Evolutionary conservation across 2,113 vertebrate species (phyloP).

Genomic region (Myrmecobius fasciatus): DNA sequence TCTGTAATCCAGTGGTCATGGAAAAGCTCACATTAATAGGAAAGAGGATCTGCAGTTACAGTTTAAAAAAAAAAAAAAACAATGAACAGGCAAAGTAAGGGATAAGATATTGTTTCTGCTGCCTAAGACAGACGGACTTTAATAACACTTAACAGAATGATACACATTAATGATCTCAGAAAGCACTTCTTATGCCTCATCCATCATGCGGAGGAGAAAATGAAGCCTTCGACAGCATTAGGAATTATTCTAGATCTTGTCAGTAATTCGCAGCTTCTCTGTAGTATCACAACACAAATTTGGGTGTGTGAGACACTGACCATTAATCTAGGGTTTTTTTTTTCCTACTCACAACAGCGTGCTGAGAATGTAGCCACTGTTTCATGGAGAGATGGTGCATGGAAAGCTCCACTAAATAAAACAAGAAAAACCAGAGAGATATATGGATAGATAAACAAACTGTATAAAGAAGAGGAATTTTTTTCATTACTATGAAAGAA

Average conservation of each 20-base stretch:
- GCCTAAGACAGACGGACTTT: slow-evolving; percentile 87
- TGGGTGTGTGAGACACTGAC: slow-evolving; percentile 85
- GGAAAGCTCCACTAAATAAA: slow-evolving; percentile 84
- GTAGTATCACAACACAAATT: slow-evolving; percentile 86
- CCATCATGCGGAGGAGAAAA: slow-evolving; percentile 86
- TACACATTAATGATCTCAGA: slow-evolving; percentile 88
- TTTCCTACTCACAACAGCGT: slow-evolving; percentile 64
- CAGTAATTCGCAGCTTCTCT: slow-evolving; percentile 87
- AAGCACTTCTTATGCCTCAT: slow-evolving; percentile 87
- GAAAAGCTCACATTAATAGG: slow-evolving; percentile 58
- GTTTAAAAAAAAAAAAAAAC: slow-evolving; percentile 63
- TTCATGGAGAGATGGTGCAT: slow-evolving; percentile 81
- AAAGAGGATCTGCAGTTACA: slow-evolving; percentile 50
- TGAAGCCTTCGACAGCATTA: slow-evolving; percentile 88
- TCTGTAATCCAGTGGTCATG: slow-evolving; percentile 46
- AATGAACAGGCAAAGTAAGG: slow-evolving; percentile 75
- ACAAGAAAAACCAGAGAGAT: slow-evolving; percentile 78
- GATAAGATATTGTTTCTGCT: slow-evolving; percentile 82
- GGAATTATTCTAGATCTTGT: slow-evolving; percentile 90
- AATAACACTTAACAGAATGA: slow-evolving; percentile 89
- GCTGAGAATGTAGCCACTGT: slow-evolving; percentile 85
- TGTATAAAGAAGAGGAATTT: slow-evolving; percentile 80
- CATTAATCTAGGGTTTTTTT: slow-evolving; percentile 85
- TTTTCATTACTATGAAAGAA: slow-evolving; percentile 70
- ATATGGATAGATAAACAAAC: slow-evolving; percentile 80